A percentile compares a stretch with the other conserved stretches of the same genome.
Conservation (phyloP, 2,888 invertebrate genomes). For the Axea sp. region DNA sequence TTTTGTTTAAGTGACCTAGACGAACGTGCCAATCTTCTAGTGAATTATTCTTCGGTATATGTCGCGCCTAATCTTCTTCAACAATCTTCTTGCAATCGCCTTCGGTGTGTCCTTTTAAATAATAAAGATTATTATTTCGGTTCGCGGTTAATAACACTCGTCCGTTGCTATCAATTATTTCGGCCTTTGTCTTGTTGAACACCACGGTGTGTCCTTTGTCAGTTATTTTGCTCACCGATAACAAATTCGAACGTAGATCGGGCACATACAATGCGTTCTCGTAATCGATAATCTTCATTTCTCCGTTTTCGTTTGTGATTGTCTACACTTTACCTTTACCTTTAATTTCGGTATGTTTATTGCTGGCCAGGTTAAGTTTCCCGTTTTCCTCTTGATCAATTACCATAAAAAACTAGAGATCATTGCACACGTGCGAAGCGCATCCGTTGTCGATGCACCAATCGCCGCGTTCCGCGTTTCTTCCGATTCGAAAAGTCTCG, state of each 20-base stretch:
- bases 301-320: not conserved
- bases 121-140: not conserved
- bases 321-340: constrained; percentile 33
- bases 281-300: not conserved
- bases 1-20: constrained; percentile 19
- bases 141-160: not conserved
- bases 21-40: constrained; percentile 5
- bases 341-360: constrained; percentile 11
- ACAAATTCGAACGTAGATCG: constrained; percentile 14
- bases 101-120: not conserved
- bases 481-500: not conserved
- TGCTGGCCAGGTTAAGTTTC: constrained; percentile 42
- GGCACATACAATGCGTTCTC: constrained; percentile 9
- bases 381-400: not conserved
- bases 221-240: constrained; percentile 24
- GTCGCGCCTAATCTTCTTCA: no score
- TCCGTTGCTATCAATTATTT: not conserved
- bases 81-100: not conserved
- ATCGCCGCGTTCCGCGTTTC: not conserved
- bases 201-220: constrained; percentile 36
- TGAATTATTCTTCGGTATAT: not conserved
- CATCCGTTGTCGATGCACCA: constrained; percentile 59
- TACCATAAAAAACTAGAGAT: constrained; percentile 25
- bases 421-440: constrained; percentile 49
- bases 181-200: not conserved